Evolutionary conservation across 2,113 vertebrate genomes (phyloP), one percentile per base, ranked within the genome.

Genomic region (Apaloderma vittatum): DNA sequence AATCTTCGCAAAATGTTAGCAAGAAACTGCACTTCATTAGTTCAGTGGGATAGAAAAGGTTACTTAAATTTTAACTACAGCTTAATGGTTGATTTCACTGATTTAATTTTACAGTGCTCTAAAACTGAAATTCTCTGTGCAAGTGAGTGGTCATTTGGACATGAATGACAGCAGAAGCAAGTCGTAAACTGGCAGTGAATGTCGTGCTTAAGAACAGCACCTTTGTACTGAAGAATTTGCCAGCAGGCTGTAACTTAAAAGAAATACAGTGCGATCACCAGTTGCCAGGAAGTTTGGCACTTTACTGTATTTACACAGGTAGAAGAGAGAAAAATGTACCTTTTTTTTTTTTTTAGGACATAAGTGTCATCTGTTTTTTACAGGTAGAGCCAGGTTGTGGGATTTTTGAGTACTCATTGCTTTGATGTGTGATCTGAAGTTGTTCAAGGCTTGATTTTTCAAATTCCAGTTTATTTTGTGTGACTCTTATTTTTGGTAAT

Each of bases 11-110:
- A 95, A 97, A 94, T 94, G 93, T 90, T 96, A 97, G 96, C 97
- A 97, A 95, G 95, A 88, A 95, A 97, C 94, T 92, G 96, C 95
- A 97, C 96, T 97, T 94, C 57, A 90, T 94, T 96, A 95, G 84
- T 75, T 95, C 95, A 94, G 80, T 73, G 86, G 75, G 76, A 54
- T 73, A 97, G 93, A 97, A 97, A 63, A 96, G 46, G 75, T 90
- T 94, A 59, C 72, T 97, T 94, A 97, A 97, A 95, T 29, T 97
- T 97, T 97, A 97, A 97, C 84, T 92, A 71, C 77, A 61, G 72
- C 67, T 78, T 97, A 94, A 94, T 95, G 93, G 83, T 88, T 95
- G 93, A 45, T 91, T 97, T 96, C 80, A 93, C 91, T 78, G 81
- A 86, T 94, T 93, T 66, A 58, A 80, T 81, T 52, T 62, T 88